Conservation (phyloP, 2,797 vertebrate genomes). For the Urophycis tenuis region DNA sequence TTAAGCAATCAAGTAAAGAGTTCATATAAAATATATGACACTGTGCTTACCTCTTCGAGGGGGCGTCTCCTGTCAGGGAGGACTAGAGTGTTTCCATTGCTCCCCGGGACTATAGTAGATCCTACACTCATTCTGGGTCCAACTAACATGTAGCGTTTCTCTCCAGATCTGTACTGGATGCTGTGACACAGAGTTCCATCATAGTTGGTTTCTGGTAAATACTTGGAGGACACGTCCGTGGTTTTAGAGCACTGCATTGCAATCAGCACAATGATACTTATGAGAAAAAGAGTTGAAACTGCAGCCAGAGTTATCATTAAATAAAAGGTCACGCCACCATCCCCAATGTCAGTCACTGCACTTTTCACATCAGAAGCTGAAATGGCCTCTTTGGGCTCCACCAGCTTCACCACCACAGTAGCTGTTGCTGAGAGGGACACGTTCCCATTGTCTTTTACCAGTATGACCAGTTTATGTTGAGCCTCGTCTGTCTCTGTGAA, state of each 20-base stretch:
- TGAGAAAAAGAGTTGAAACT: conserved; percentile 50
- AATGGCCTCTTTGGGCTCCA: conserved; percentile 57
- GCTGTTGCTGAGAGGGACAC: conserved; percentile 50
- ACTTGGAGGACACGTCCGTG: conserved; percentile 46
- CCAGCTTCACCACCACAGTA: conserved; percentile 48
- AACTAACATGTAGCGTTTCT: conserved; percentile 65
- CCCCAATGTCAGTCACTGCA: conserved; percentile 58
- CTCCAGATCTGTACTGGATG: conserved; percentile 65
- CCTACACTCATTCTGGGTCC: conserved; percentile 64
- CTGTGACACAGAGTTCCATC: conserved; percentile 58
- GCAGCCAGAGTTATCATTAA: conserved; percentile 52
- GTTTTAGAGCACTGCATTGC: conserved; percentile 56
- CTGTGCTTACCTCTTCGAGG: conserved; percentile 2
- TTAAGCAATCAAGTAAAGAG: too few relatives aligned
- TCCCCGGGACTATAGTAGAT: conserved; percentile 56
- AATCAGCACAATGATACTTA: conserved; percentile 52
- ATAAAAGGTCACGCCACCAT: conserved; percentile 41
- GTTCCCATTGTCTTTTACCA: conserved; percentile 59
- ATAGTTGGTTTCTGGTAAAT: conserved; percentile 48
- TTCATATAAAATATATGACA: too few relatives aligned
- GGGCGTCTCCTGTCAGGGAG: conserved; percentile 13
- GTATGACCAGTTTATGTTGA: conserved; percentile 53
- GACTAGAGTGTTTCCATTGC: conserved; percentile 45
- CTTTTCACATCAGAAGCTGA: conserved; percentile 72
- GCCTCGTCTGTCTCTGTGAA: conserved; percentile 58